A percentile compares a stretch with the other conserved stretches of the same genome.
Conservation (phyloP, 37 sponge, comb jelly and placozoan species). For the Petrosia ficiformis region DNA sequence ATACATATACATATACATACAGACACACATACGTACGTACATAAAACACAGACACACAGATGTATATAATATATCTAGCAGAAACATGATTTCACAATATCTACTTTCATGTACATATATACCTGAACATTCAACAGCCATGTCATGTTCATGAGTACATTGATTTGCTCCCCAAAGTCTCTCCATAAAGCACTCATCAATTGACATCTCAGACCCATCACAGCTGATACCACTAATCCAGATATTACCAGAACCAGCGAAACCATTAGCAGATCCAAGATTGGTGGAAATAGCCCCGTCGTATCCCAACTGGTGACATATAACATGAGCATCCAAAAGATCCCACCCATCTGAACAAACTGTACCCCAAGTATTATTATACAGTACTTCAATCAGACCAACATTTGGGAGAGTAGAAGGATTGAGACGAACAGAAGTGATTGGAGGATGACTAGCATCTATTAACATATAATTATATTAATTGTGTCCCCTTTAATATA, state of each 20-base stretch:
- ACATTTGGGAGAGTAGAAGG: not conserved
- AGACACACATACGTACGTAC: no score
- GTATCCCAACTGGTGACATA: conserved; percentile 11
- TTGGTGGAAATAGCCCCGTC: not conserved
- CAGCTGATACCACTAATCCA: conserved; percentile 7
- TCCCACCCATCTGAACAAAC: conserved; percentile 17
- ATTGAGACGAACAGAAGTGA: not conserved
- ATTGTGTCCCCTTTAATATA: not conserved
- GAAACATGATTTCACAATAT: no score
- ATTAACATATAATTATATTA: not conserved
- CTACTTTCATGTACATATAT: no score
- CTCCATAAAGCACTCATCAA: not conserved
- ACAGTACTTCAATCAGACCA: conserved; percentile 7
- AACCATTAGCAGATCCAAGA: not conserved
- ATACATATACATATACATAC: no score
- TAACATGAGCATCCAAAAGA: conserved; percentile 1
- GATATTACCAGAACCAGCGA: not conserved
- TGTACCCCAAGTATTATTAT: conserved; percentile 20
- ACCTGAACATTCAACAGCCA: conserved; percentile 3
- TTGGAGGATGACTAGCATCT: not conserved
- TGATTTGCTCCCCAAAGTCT: not conserved
- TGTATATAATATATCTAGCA: no score
- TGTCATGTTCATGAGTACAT: not conserved
- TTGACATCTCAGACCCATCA: not conserved
- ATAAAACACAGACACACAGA: no score